Evolutionary conservation across 37 sponge, comb jelly and placozoan genomes (phyloP), one percentile per base, ranked within the genome.

Genomic region (Ianthella basta): DNA sequence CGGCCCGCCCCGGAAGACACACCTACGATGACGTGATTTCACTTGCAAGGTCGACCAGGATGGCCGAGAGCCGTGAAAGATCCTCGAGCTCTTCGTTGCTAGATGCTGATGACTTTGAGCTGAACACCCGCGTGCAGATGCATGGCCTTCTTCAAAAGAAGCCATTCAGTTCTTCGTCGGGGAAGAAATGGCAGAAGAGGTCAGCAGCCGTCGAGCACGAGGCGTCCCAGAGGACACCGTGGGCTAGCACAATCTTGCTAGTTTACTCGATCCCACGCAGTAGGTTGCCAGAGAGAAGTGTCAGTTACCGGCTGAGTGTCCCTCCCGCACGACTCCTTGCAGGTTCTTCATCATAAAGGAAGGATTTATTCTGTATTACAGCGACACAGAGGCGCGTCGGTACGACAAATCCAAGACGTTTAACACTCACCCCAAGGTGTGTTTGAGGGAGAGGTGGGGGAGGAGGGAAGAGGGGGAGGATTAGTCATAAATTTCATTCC

Each of bases 401-500:
- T 98, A 94, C 72, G 96, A 98, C 79, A 79, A 78, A 19, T 73
- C 91, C 15, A 92, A 89, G 33, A 90, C 89, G 60, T 98, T 98
- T 87, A 98, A 98, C 83, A 98, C 96, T 59, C 99, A 98, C 84
- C 99, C 98, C 15, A 98, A 98, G 93, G 97, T 97, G 24, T 19
- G 59, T 32, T 37, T 30, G 39, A 44, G 50, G 8, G n/a, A n/a
- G n/a, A n/a, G n/a, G n/a, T n/a, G 8, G 50, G 50, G 50, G 50
- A 44, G 50, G 50, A 44, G 8, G 8, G 50, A 8, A 8, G 50
- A 44, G 50, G 8, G 50, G 50, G 50, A 44, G 50, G 8, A 44
- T n/a, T 8, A 44, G 8, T 44, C 50, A 8, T 44, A 10, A 44
- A 44, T 44, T 44, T 44, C 6, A 8, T 8, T 44, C 8, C 3